Evolutionary conservation across 2,888 invertebrate species (phyloP).

Genomic region (Creontiades dilutus): DNA sequence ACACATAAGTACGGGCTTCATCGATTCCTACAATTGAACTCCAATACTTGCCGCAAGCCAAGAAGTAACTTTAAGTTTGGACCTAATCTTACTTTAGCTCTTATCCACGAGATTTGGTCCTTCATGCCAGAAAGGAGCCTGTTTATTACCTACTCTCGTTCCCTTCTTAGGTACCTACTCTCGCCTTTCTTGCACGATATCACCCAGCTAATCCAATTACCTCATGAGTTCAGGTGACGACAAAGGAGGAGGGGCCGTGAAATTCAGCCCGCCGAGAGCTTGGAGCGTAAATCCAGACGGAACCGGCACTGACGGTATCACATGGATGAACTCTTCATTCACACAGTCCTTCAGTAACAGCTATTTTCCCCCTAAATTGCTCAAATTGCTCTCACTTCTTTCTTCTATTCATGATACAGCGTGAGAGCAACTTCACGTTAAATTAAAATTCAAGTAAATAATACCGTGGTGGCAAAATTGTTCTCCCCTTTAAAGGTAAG

Average conservation of each 20-base stretch:
- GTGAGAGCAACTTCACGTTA: too few species aligned
- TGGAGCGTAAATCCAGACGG: background rate
- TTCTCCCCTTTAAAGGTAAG: too few species aligned
- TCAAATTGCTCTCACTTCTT: too few species aligned
- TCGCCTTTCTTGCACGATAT: background rate
- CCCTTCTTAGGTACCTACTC: background rate
- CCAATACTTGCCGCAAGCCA: background rate
- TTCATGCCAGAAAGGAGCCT: too few species aligned
- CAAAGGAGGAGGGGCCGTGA: background rate
- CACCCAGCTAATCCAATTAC: background rate
- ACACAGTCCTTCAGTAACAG: background rate
- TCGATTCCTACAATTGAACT: background rate
- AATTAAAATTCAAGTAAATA: too few species aligned
- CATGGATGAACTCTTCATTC: background rate
- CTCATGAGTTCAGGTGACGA: constrained; percentile 26
- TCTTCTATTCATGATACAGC: too few species aligned
- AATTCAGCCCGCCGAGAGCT: background rate
- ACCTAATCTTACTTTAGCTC: background rate
- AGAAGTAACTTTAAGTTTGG: background rate
- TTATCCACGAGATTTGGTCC: background rate
- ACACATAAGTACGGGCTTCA: too few species aligned
- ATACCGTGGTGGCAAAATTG: too few species aligned
- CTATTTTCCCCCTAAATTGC: background rate
- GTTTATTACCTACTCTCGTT: background rate
- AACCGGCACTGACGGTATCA: background rate